Evolutionary conservation across 2,888 invertebrate species (phyloP).

Genomic region (Leucoma salicis): DNA sequence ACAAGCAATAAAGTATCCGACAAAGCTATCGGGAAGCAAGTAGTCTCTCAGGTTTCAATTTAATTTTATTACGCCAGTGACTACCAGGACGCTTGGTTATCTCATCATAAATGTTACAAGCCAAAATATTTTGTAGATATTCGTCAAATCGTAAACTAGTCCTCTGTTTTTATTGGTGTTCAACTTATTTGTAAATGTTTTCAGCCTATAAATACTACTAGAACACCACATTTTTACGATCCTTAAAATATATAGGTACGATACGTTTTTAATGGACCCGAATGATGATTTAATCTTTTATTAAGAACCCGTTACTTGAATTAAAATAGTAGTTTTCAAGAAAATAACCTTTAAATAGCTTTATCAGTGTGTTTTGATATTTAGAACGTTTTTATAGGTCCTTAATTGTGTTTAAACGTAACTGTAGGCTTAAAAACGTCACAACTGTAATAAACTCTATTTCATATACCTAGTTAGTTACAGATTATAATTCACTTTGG

Average conservation of each 20-base stretch:
- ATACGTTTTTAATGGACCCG: slow-evolving; percentile 44
- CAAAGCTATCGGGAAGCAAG: slow-evolving; percentile 34
- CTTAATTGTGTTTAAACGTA: slow-evolving; percentile 20
- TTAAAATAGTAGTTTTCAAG: slow-evolving; percentile 23
- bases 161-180: slow-evolving; percentile 55
- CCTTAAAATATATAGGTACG: slow-evolving; percentile 35
- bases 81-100: slow-evolving; percentile 32
- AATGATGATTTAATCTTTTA: slow-evolving; percentile 44
- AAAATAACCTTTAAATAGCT: slow-evolving; percentile 25
- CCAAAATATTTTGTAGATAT: slow-evolving; percentile 43
- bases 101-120: slow-evolving; percentile 36
- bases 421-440: slow-evolving; percentile 1
- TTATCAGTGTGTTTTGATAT: slow-evolving; percentile 17
- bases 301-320: slow-evolving; percentile 32
- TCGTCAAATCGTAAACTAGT: slow-evolving; percentile 55
- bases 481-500: no score
- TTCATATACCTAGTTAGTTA: no score
- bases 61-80: slow-evolving; percentile 35
- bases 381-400: slow-evolving; percentile 22
- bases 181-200: slow-evolving; percentile 58
- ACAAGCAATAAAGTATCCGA: slow-evolving; percentile 31
- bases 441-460: neutral
- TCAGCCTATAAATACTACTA: slow-evolving; percentile 41
- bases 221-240: slow-evolving; percentile 44
- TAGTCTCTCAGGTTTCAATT: slow-evolving; percentile 29